Base-by-base conservation (phyloP, 1,140 invertebrate species). In the Leptopilina boulardi region DNA sequence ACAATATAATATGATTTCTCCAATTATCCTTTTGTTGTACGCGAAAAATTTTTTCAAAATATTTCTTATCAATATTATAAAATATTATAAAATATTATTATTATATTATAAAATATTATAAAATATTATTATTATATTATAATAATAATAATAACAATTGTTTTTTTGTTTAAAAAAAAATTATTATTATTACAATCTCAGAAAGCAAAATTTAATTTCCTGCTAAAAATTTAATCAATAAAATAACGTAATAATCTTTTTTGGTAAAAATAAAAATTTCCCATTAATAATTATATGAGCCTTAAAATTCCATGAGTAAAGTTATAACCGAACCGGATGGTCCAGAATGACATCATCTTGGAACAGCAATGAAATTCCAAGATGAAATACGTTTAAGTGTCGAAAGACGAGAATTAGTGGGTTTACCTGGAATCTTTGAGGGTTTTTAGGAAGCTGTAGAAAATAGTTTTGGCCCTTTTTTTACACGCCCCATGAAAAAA, bases 331-430 rank as follows among this genome's bases (percentile, higher is more conserved):
- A 66, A 66, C 59, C 59, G 59, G 59, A 66, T 66, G 59, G 59
- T 66, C 59, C 23, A 30, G 59, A 66, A 66, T 66, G 59, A 66
- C 59, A 66, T 66, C 59, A 66, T 66, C 23, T 66, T 26, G 56
- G 23, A 13, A 19, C 56, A 30, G 23, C 56, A 59, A 59, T 59
- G 21, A 59, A 59, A 59, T 26, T 26, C 59, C 59, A 66, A 66
- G 59, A 66, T 66, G 59, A 66, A 66, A 66, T 66, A 66, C 59
- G 59, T 15, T 30, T 30, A 30, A 30, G 59, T 66, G 59, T 66
- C 59, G 59, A 66, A 66, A 34, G 59, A 66, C 59, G 59, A 66
- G 59, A 23, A 66, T 66, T 66, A 66, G 59, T 66, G 26, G 59
- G 59, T 66, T 66, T 66, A 66, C 59, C 59, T 66, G 59, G 59